phyloP scores from a whole-genome alignment of 2,888 invertebrate genomes.

The Agonopterix alstromeriana region DNA sequence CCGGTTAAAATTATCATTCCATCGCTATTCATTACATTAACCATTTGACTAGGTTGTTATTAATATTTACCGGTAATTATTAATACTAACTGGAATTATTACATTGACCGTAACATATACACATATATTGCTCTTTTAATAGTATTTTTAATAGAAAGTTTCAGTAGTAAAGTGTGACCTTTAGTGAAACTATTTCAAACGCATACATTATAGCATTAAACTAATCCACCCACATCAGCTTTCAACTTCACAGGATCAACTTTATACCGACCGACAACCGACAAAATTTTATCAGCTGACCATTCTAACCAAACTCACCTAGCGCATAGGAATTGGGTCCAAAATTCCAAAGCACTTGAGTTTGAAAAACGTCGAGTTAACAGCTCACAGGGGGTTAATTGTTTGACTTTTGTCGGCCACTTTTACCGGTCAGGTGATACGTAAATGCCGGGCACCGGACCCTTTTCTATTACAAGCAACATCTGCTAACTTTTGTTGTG shows the following conservation, averaged over 20 bases:
- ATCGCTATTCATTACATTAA: no score
- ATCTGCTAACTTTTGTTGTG: slow-evolving; percentile 25
- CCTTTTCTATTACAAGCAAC: slow-evolving; percentile 21
- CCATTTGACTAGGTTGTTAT: no score
- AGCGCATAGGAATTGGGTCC: slow-evolving; percentile 27
- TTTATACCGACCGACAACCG: slow-evolving; percentile 13
- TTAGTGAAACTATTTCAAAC: no score
- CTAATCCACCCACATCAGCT: slow-evolving; percentile 13
- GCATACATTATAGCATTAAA: no score
- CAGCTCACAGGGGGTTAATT: slow-evolving; percentile 46
- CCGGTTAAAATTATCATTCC: no score
- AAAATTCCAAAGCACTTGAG: slow-evolving; percentile 24
- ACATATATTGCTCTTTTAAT: no score
- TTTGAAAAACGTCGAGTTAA: slow-evolving; percentile 41
- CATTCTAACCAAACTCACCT: slow-evolving; percentile 17
- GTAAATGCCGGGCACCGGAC: slow-evolving; percentile 32
- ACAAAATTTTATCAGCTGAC: slow-evolving; percentile 22
- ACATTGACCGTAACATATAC: no score
- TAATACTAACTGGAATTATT: no score
- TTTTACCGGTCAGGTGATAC: slow-evolving; percentile 44
- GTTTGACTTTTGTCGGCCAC: slow-evolving; percentile 54
- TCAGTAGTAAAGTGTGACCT: no score
- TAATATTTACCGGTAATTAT: no score
- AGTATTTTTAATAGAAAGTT: no score
- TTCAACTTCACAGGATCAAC: slow-evolving; percentile 24